Evolutionary conservation across 64 coral and sea anemone species (phyloP).

Genomic region (Pachyseris speciosa): DNA sequence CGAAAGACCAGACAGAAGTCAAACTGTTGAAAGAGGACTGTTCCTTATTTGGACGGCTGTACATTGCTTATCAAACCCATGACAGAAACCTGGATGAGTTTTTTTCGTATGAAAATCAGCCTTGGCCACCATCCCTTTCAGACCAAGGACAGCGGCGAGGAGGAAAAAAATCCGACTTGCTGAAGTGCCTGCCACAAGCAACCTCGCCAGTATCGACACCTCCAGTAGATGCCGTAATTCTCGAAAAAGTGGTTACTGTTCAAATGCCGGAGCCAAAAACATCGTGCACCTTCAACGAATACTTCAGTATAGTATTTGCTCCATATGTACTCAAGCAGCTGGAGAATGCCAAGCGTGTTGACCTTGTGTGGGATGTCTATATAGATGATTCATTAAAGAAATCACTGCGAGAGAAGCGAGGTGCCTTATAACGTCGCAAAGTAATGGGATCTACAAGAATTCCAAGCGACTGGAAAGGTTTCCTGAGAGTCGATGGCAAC

Average conservation of each 20-base stretch:
- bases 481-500: constrained; percentile 35
- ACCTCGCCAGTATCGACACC: constrained; percentile 55
- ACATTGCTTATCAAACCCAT: constrained; percentile 31
- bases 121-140: constrained; percentile 62
- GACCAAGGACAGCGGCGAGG: constrained; percentile 65
- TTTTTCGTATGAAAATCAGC: constrained; percentile 65
- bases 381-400: constrained; percentile 44
- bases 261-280: constrained; percentile 64
- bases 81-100: constrained; percentile 42
- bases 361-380: constrained; percentile 63
- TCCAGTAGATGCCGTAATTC: constrained; percentile 65
- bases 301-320: constrained; percentile 30
- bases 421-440: constrained; percentile 37
- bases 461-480: constrained; percentile 42
- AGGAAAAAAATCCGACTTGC: constrained; percentile 68
- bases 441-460: constrained; percentile 35
- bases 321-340: constrained; percentile 51
- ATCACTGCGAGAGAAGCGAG: constrained; percentile 40
- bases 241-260: constrained; percentile 54
- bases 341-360: constrained; percentile 19
- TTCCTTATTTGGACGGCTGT: constrained; percentile 49
- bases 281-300: constrained; percentile 18
- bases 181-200: constrained; percentile 66
- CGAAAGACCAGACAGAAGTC: constrained; percentile 44
- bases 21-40: constrained; percentile 56